A percentile compares a stretch with the other conserved stretches of the same genome.
Evolutionary conservation across 92 coral and sea anemone genomes (phyloP).

Genomic region (Epizoanthus illoricatus): DNA sequence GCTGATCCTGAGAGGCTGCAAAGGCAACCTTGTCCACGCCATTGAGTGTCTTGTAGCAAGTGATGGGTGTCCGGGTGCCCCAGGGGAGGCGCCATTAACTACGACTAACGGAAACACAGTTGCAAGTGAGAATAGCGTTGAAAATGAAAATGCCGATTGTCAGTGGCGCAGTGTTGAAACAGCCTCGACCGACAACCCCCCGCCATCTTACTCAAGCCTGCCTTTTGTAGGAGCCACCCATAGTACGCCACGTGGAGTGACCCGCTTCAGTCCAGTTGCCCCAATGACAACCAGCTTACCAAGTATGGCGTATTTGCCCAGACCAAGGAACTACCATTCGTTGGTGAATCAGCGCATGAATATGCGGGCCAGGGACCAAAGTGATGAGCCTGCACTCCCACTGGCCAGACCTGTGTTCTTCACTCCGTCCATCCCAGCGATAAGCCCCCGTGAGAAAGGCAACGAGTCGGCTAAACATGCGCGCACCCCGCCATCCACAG

Average conservation of each 20-base stretch:
- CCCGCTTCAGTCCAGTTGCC: background rate
- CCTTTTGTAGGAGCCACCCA: background rate
- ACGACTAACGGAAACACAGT: background rate
- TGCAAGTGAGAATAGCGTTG: background rate
- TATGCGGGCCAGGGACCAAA: too few relatives aligned
- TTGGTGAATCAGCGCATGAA: background rate
- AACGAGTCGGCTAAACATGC: too few relatives aligned
- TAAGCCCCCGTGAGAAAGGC: too few relatives aligned
- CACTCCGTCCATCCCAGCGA: too few relatives aligned
- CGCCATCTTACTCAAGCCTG: background rate
- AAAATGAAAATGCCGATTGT: background rate
- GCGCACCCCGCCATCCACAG: too few relatives aligned
- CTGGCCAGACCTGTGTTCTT: too few relatives aligned
- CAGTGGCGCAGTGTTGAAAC: background rate
- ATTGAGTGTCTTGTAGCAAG: constrained; percentile 67
- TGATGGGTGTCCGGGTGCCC: constrained; percentile 7
- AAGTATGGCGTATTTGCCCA: constrained; percentile 11
- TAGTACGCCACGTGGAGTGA: background rate
- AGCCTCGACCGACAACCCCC: background rate
- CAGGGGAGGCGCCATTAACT: background rate
- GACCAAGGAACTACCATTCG: background rate
- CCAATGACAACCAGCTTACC: background rate
- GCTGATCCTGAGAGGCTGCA: constrained; percentile 65
- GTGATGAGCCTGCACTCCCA: too few relatives aligned
- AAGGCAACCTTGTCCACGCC: constrained; percentile 63